Conservation (phyloP, 2,113 vertebrate genomes). For the Halcyon senegalensis region DNA sequence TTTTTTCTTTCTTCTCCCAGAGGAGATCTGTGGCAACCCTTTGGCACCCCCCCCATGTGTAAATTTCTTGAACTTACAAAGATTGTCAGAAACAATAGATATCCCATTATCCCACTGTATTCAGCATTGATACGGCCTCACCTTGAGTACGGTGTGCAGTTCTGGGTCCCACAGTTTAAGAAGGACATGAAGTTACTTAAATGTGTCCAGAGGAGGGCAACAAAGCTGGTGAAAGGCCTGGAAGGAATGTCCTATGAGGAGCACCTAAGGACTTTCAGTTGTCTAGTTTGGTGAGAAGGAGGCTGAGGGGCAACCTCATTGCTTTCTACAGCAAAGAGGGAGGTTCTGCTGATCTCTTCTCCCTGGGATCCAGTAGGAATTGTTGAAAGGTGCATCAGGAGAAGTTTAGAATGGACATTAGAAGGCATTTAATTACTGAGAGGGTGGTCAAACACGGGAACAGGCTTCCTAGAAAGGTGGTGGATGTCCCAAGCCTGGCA, state of each 20-base stretch:
- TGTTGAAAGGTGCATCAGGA: background rate
- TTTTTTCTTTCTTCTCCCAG: background rate
- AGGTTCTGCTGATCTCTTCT: background rate
- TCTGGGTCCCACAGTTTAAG: background rate
- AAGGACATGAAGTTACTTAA: background rate
- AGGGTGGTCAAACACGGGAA: background rate
- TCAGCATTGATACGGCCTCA: background rate
- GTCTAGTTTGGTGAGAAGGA: background rate
- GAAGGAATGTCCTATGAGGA: background rate
- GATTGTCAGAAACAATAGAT: background rate
- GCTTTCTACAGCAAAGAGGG: background rate
- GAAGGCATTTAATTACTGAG: background rate
- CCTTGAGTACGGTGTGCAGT: background rate
- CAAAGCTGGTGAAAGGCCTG: background rate
- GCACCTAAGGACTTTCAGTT: background rate
- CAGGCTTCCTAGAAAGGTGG: background rate
- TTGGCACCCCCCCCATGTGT: background rate
- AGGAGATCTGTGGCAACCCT: background rate
- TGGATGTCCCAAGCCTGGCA: background rate
- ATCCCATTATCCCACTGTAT: background rate
- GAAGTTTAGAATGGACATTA: background rate
- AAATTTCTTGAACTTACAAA: background rate
- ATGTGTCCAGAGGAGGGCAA: background rate
- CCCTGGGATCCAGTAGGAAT: background rate
- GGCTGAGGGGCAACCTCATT: background rate